Evolutionary conservation across 2,888 invertebrate species (phyloP).

Genomic region (Germaria angustata): DNA sequence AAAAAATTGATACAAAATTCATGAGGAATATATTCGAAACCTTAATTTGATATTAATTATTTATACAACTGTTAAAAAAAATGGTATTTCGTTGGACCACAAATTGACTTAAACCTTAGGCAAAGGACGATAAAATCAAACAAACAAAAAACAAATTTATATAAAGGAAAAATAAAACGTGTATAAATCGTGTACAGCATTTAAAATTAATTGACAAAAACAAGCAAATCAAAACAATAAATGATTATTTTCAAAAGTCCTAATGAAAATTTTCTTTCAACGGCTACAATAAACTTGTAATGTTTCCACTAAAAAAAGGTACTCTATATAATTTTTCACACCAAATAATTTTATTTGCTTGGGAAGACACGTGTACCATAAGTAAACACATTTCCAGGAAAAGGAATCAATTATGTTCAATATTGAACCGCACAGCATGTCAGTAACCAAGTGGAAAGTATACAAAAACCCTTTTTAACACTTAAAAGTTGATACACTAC

Average conservation of each 20-base stretch:
- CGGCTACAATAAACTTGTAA: background rate
- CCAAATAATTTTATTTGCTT: background rate
- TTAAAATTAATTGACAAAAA: background rate
- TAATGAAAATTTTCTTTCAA: background rate
- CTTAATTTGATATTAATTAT: background rate
- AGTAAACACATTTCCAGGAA: background rate
- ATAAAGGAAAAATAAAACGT: background rate
- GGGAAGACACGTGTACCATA: background rate
- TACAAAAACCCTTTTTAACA: constrained; percentile 1
- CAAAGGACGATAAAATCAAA: background rate
- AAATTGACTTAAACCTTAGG: constrained; percentile 40
- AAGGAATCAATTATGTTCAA: background rate
- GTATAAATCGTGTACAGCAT: background rate
- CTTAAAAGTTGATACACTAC: background rate
- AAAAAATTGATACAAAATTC: background rate
- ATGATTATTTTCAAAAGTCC: no score
- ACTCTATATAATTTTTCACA: background rate
- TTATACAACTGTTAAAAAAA: constrained; percentile 17
- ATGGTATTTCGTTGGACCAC: background rate
- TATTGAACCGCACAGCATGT: constrained; percentile 4
- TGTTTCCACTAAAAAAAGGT: background rate
- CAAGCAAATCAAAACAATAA: background rate
- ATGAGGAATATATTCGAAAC: no score
- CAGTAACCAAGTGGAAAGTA: constrained; percentile 25
- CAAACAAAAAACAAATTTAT: background rate